Base-by-base conservation (phyloP, 2,888 invertebrate genomes). In the Lithophane ornitopus region DNA sequence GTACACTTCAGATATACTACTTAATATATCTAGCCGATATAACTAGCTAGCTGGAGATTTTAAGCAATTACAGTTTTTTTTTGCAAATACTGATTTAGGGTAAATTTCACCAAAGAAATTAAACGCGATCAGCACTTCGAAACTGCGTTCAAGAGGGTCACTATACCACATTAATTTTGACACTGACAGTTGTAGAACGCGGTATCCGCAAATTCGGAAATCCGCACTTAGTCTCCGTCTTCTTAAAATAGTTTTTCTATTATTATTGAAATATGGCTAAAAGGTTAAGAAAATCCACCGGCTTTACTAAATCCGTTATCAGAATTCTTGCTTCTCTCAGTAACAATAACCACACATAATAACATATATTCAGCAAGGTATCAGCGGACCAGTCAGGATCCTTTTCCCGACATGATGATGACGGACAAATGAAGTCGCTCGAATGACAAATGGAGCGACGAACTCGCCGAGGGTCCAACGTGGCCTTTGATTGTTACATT, bases 401-500 rank as follows among this genome's bases (percentile, higher is more conserved):
- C 56, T 61, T 58, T 22, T 22, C 16, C 46, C 71, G 62, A 70
- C 62, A 76, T 70, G 59, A 67, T 73, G 70, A 76, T 70, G 59
- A 67, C 74, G 70, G 59, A 85, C 85, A 88, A 89, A 89, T 87
- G 85, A 87, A 87, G 82, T 81, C 74, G 74, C 82, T 81, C 78
- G 78, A 87, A 91, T 92, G 91, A 91, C 87, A 89, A 89, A 92
- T 91, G 90, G 87, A 90, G 90, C 88, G 87, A 89, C 89, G 90
- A 90, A 91, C 89, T 90, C 82, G 82, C 80, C 81, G 74, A 84
- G 85, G 84, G 88, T 85, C 88, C 86, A 87, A 85, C 88, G 86
- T 76, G 81, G 88, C 84, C 89, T 92, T 91, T 93, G 92, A 92
- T 93, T 93, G 91, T 89, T 87, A 87, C 84, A 82, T 86, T 85